Base-by-base conservation (phyloP, 2,888 invertebrate species). In the Lasioglossum oenotherae region DNA sequence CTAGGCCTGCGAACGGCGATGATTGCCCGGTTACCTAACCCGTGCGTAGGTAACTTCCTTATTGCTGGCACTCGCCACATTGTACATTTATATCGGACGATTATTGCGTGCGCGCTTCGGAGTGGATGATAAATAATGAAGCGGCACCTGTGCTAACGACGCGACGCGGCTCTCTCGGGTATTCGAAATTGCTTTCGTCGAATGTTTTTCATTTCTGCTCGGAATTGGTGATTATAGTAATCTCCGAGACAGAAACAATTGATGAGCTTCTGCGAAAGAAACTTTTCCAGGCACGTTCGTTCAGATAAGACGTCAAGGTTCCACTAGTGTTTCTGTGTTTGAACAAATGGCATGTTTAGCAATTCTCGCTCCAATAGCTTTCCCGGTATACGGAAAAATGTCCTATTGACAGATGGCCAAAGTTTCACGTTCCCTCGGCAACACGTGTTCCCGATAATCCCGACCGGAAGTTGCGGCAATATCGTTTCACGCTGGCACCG, bases 61-160 rank as follows among this genome's bases (percentile, higher is more conserved):
- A 64, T 64, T 64, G 64, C 64, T 31, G 64, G 31, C 31, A 31
- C 64, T 64, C 2, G 31, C 27, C 44, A 31, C 38, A 64, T 76
- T 76, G 38, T 27, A 76, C 41, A 72, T 64, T 64, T 64, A 31
- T 64, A 64, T 64, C 64, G 31, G 64, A 64, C 27, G 64, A 64
- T 64, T 64, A 64, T 64, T 31, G 64, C 64, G 64, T 64, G 31
- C 64, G 31, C 64, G 57, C n/a, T 12, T 12, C 12, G 57, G n/a
- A 57, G 57, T 12, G n/a, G 57, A 57, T n/a, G 64, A 64, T 64
- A 31, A 31, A 64, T 31, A 31, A 64, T 6, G 31, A 16, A 64
- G 64, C 6, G 19, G 31, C 64, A 64, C 16, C 64, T 64, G 31
- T 64, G 31, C 16, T 64, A 64, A 64, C 64, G 64, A 64, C 31